Conservation (phyloP, 2,888 invertebrate species). For the Agrochola lota region DNA sequence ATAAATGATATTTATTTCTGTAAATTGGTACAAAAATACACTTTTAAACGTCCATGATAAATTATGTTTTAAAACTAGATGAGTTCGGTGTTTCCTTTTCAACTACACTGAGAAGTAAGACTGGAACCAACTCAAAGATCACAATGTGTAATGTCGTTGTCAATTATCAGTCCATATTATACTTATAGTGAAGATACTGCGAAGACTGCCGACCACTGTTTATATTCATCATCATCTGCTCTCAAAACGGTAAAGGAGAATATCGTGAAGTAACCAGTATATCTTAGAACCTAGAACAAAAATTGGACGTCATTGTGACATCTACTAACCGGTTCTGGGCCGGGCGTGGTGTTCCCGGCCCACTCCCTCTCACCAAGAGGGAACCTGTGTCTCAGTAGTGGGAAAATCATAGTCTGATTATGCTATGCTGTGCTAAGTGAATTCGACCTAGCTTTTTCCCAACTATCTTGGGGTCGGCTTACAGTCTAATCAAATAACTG, state of each 20-base stretch:
- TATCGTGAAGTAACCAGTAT: no score
- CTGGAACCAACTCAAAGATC: no score
- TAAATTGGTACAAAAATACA: no score
- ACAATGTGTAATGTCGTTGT: not conserved
- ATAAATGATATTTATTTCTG: not conserved
- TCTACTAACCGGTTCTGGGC: no score
- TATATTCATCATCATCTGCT: not conserved
- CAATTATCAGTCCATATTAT: not conserved
- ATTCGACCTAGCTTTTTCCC: not conserved
- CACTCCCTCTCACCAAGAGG: not conserved
- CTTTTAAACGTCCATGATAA: no score
- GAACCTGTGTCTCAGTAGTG: not conserved
- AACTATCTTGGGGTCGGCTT: not conserved
- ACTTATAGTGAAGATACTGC: not conserved
- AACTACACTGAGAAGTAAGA: no score
- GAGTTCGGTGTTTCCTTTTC: no score
- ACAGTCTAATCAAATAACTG: not conserved
- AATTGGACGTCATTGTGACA: no score
- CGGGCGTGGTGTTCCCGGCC: no score
- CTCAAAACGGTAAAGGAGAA: not conserved
- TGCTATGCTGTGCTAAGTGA: not conserved
- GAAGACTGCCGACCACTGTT: no score
- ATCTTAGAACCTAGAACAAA: no score
- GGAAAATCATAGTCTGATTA: not conserved
- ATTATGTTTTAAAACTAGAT: no score